A percentile compares a stretch with the other conserved stretches of the same genome.
Conservation (phyloP, 2,113 vertebrate genomes). For the Rhodinocichla rosea region DNA sequence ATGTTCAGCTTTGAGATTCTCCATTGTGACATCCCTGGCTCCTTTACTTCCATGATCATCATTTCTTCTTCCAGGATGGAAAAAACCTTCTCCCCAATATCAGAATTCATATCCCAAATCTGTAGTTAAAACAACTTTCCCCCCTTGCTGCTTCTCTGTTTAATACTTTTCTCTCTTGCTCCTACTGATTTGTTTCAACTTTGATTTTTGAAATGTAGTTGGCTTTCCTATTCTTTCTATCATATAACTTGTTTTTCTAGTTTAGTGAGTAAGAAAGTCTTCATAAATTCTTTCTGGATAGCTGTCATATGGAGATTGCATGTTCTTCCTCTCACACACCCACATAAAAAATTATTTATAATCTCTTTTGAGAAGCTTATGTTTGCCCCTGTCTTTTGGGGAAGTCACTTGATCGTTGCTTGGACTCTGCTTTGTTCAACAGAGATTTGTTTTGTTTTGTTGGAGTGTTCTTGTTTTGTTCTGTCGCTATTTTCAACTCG, state of each 20-base stretch:
- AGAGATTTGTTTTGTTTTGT: background rate
- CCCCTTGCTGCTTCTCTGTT: background rate
- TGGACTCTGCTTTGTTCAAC: background rate
- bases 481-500: background rate
- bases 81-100: background rate
- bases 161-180: background rate
- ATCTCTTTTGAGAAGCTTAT: background rate
- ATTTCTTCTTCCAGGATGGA: background rate
- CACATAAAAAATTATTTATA: background rate
- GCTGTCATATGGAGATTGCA: background rate
- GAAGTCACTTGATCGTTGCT: background rate
- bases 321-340: background rate
- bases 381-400: background rate
- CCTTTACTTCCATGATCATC: background rate
- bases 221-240: background rate
- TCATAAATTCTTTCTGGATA: background rate
- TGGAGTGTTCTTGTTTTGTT: background rate
- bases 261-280: background rate
- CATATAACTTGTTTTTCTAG: background rate
- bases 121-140: background rate
- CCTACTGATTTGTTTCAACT: background rate
- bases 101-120: background rate
- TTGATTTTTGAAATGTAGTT: background rate
- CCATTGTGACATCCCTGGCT: background rate
- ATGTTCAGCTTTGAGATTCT: background rate